Percentiles rank a stretch among this genome's conserved stretches.
Evolutionary conservation across 2,888 invertebrate genomes (phyloP).

Genomic region (Pristionchus mayeri): DNA sequence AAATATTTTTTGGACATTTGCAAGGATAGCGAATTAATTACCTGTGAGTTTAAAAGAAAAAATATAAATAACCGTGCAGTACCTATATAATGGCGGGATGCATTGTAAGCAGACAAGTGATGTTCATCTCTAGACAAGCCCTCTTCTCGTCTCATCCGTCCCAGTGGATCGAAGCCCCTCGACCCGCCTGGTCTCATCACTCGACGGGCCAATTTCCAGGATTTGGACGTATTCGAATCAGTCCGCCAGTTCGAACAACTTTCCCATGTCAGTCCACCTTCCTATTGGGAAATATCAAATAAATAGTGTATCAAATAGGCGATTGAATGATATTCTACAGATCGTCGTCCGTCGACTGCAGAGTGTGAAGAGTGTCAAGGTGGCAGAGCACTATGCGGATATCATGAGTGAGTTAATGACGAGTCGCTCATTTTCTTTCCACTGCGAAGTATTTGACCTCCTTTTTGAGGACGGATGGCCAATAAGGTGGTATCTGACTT

Average conservation of each 20-base stretch:
- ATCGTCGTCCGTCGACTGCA: constrained; percentile 36
- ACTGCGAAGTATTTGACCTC: background rate
- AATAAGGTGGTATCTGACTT: background rate
- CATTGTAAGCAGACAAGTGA: too few relatives aligned
- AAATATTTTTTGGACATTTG: too few relatives aligned
- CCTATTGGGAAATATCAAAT: background rate
- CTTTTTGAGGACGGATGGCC: background rate
- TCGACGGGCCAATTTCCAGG: background rate
- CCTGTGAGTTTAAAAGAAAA: too few relatives aligned
- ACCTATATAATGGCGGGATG: too few relatives aligned
- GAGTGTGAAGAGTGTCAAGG: background rate
- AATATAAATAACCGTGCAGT: too few relatives aligned
- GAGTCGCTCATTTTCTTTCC: too few relatives aligned
- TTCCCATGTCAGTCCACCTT: background rate
- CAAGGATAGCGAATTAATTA: too few relatives aligned
- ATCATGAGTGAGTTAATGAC: background rate
- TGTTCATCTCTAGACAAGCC: background rate
- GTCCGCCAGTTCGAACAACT: background rate
- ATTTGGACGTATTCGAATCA: background rate
- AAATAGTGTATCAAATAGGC: too few relatives aligned
- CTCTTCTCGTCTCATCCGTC: background rate
- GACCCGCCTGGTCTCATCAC: too few relatives aligned
- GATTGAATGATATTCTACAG: background rate
- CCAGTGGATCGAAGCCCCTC: background rate
- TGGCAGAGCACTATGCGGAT: background rate